phyloP scores from a whole-genome alignment of 35 echinoderm and acorn worm genomes.

The Nesometra sesokonis region DNA sequence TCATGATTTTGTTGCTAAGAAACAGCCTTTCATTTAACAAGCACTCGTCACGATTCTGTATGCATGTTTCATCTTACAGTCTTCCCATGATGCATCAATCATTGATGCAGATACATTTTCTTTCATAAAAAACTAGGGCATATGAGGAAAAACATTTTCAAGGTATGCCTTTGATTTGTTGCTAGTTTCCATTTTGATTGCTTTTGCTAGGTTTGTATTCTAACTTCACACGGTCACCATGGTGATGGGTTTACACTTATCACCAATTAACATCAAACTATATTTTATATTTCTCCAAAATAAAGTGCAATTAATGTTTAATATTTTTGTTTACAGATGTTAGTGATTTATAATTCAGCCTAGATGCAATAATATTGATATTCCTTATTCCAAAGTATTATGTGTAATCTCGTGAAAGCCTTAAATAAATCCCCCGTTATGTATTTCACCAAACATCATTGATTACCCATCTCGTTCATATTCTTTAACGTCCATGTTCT shows the following conservation, averaged over 20 bases:
- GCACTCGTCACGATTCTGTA: neutral
- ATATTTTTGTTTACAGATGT: neutral
- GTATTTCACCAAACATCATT: neutral
- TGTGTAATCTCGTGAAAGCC: neutral
- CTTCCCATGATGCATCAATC: neutral
- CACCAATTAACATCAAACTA: neutral
- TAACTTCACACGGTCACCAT: neutral
- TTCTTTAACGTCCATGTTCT: neutral
- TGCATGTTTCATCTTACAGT: neutral
- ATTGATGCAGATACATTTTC: neutral
- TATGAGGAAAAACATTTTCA: neutral
- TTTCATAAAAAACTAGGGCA: neutral
- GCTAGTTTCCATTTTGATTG: neutral
- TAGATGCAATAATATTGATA: neutral
- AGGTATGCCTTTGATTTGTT: neutral
- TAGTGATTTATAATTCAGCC: neutral
- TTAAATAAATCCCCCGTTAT: neutral
- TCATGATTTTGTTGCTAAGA: neutral
- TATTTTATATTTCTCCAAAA: neutral
- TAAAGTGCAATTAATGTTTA: neutral
- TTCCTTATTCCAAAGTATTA: neutral
- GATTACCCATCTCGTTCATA: neutral
- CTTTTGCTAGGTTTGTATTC: neutral
- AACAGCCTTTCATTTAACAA: neutral
- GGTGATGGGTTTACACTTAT: neutral